Evolutionary conservation across 23 tunicate genomes (phyloP).

Genomic region (Ascidia mentula): DNA sequence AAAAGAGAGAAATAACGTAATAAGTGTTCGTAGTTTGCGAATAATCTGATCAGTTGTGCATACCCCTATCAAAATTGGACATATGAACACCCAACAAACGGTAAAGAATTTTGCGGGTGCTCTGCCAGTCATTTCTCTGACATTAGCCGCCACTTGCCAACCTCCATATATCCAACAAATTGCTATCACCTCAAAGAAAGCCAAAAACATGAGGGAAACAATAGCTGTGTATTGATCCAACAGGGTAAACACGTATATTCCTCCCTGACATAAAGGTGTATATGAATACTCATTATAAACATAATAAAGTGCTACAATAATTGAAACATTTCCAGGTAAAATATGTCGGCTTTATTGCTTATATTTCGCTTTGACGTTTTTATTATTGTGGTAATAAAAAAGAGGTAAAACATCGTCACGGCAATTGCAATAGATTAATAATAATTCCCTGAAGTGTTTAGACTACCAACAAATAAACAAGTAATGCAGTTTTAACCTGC

Average conservation of each 20-base stretch:
- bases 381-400: too few species aligned
- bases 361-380: too few species aligned
- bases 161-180: conserved; percentile 81
- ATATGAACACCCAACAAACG: conserved; percentile 56
- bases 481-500: conserved; percentile 31
- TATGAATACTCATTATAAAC: too few species aligned
- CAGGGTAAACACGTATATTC: conserved; percentile 82
- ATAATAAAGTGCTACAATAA: neutral
- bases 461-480: too few species aligned
- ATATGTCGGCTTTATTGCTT: too few species aligned
- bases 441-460: too few species aligned
- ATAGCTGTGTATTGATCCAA: conserved; percentile 80
- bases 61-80: conserved; percentile 65
- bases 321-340: too few species aligned
- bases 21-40: neutral
- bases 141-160: conserved; percentile 37
- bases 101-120: conserved; percentile 37
- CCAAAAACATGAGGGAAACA: conserved; percentile 74
- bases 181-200: conserved; percentile 73
- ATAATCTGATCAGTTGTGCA: neutral
- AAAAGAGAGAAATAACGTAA: neutral
- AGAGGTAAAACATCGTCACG: too few species aligned
- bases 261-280: conserved; percentile 71
- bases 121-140: conserved; percentile 37
- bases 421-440: too few species aligned